Conservation (phyloP, 2,113 vertebrate genomes). For the Galbula dea region DNA sequence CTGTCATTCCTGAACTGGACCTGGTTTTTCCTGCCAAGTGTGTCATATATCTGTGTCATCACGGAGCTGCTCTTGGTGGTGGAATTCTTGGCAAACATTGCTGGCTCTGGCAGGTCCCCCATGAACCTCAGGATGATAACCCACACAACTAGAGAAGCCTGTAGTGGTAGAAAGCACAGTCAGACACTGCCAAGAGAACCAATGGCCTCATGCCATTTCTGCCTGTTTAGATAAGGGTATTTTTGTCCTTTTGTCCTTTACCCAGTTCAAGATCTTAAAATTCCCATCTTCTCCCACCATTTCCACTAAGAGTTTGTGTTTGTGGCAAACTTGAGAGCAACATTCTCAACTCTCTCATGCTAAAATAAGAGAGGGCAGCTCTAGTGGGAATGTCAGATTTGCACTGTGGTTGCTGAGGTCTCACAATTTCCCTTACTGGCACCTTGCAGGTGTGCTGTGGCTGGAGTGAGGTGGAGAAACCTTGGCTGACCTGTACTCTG, state of each 20-base stretch:
- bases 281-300: neutral
- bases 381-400: neutral
- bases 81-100: conserved; percentile 61
- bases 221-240: neutral
- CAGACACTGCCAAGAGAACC: neutral
- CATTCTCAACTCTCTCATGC: neutral
- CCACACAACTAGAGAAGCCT: conserved; percentile 91
- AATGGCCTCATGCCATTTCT: neutral
- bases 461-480: neutral
- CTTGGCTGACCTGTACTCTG: neutral
- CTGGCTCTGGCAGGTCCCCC: conserved; percentile 92
- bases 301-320: neutral
- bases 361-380: neutral
- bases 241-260: neutral
- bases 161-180: neutral
- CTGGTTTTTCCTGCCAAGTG: conserved; percentile 23
- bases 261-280: neutral
- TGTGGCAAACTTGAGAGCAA: neutral
- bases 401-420: neutral
- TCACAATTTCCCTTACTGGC: neutral
- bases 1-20: neutral
- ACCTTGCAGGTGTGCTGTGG: neutral
- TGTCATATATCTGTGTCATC: conserved; percentile 61
- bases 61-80: conserved; percentile 6
- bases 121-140: conserved; percentile 92